phyloP scores from a whole-genome alignment of 2,113 vertebrate genomes.

The pig (Sus scrofa) region T2T-Sscrofa CM000822.6:84510501-84511000 shows the following conservation, averaged over 20 bases:
- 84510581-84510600: neutral
- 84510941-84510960: too few relatives aligned
- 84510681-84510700: fast-evolving
- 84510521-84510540: neutral
- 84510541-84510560: neutral
- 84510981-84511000: too few relatives aligned
- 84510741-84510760: neutral
- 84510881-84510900: constrained; percentile 96
- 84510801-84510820: too few relatives aligned
- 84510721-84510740: fast-evolving
- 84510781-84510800: too few relatives aligned
- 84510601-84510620: neutral
- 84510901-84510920: constrained; percentile 98
- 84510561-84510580: neutral
- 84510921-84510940: neutral
- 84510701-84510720: neutral
- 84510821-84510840: constrained; percentile 98
- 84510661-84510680: neutral
- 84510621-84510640: fast-evolving
- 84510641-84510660: neutral
- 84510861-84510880: constrained; percentile 98
- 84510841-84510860: constrained; percentile 97
- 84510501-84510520: neutral
- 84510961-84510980: too few relatives aligned
- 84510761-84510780: too few relatives aligned